Evolutionary conservation across 1,140 invertebrate genomes (phyloP).

Genomic region (Listronotus bonariensis): DNA sequence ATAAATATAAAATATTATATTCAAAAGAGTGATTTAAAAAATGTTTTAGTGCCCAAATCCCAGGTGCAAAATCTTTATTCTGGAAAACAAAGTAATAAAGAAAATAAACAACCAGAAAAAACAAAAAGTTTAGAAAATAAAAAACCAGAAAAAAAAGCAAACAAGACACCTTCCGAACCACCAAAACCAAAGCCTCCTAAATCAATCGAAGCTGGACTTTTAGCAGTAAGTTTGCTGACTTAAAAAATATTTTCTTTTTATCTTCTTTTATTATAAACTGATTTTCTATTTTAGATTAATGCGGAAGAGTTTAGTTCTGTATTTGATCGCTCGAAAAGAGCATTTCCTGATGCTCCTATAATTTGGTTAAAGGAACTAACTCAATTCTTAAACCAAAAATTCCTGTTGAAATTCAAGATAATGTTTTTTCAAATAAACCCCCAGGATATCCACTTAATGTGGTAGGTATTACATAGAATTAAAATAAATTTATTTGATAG

Average conservation of each 20-base stretch:
- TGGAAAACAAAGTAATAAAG: slow-evolving; percentile 51
- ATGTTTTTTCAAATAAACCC: slow-evolving; percentile 60
- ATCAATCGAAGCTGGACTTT: slow-evolving; percentile 68
- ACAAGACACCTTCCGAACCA: slow-evolving; percentile 59
- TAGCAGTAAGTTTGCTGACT: slow-evolving; percentile 58
- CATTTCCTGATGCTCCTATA: slow-evolving; percentile 66
- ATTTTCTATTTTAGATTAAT: slow-evolving; percentile 62
- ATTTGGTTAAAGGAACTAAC: slow-evolving; percentile 68
- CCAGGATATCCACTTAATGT: slow-evolving; percentile 58
- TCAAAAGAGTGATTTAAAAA: no score
- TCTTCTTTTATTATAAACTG: slow-evolving; percentile 7
- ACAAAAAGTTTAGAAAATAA: slow-evolving; percentile 45
- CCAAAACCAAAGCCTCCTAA: slow-evolving; percentile 66
- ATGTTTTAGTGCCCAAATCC: slow-evolving; percentile 47
- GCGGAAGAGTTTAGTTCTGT: slow-evolving; percentile 60
- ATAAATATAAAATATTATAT: no score
- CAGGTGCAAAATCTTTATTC: slow-evolving; percentile 50
- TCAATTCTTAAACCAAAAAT: slow-evolving; percentile 66
- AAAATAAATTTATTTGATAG: no score
- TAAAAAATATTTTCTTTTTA: slow-evolving; percentile 14
- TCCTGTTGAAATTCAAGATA: slow-evolving; percentile 65
- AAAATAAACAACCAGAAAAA: slow-evolving; percentile 57
- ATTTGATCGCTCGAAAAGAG: slow-evolving; percentile 60
- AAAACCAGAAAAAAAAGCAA: slow-evolving; percentile 55
- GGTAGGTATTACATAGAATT: slow-evolving; percentile 37